Conservation (phyloP, 2,797 vertebrate species). For the Takifugu rubripes region DNA sequence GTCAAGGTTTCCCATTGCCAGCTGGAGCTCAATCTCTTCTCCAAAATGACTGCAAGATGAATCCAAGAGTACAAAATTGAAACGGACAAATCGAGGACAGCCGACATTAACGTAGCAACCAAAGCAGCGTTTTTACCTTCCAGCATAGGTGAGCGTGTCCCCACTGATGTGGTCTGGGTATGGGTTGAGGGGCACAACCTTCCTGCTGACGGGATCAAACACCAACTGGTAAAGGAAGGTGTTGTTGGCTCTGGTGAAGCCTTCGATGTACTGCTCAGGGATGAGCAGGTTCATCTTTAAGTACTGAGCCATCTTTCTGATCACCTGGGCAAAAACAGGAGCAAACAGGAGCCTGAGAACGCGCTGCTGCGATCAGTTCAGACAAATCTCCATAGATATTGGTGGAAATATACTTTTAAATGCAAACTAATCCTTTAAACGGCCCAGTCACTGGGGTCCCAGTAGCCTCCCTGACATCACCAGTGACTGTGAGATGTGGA, state of each 20-base stretch:
- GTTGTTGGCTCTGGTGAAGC: slow-evolving; percentile 91
- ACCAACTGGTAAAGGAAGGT: slow-evolving; percentile 97
- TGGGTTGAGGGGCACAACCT: slow-evolving; percentile 87
- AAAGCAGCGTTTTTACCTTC: slow-evolving; percentile 83
- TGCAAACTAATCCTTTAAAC: too few species aligned
- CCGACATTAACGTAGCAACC: too few species aligned
- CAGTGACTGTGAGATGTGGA: too few species aligned
- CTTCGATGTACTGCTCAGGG: slow-evolving; percentile 87
- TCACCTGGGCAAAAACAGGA: slow-evolving; percentile 77
- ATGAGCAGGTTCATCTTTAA: slow-evolving; percentile 88
- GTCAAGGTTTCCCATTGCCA: slow-evolving; percentile 92
- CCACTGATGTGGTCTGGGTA: slow-evolving; percentile 82
- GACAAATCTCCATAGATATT: too few species aligned
- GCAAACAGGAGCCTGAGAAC: too few species aligned
- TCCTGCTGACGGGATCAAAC: slow-evolving; percentile 88
- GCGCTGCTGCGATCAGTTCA: too few species aligned
- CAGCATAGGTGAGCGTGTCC: slow-evolving; percentile 83
- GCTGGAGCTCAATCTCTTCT: slow-evolving; percentile 83
- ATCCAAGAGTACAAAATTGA: neutral
- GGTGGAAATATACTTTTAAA: too few species aligned
- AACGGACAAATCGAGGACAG: neutral
- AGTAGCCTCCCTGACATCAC: too few species aligned
- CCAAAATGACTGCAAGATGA: slow-evolving; percentile 80
- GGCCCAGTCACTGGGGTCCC: too few species aligned
- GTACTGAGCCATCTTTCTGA: slow-evolving; percentile 96